phyloP scores from a whole-genome alignment of 2,888 invertebrate genomes.

The Gisinianus flammeolus region DNA sequence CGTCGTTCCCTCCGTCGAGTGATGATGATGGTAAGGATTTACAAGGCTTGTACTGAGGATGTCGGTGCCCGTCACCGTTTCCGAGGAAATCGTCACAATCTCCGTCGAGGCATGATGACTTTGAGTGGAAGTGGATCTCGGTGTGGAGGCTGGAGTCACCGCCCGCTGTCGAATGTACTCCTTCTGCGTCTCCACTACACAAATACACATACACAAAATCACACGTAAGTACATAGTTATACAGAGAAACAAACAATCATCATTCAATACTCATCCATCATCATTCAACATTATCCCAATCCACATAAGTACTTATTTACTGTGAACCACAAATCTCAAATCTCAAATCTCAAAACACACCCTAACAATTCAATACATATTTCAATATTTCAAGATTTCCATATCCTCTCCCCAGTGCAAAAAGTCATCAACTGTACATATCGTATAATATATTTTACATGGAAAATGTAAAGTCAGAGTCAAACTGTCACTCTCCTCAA shows the following conservation, averaged over 20 bases:
- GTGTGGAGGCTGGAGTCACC: constrained; percentile 41
- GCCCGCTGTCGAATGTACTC: constrained; percentile 52
- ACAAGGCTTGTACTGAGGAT: constrained; percentile 35
- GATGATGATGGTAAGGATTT: constrained; percentile 20
- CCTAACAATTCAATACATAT: too few relatives aligned
- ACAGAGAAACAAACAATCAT: background rate
- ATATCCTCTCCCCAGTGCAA: too few relatives aligned
- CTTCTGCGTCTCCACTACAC: constrained; percentile 56
- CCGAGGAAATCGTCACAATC: constrained; percentile 34
- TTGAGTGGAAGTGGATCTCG: constrained; percentile 51
- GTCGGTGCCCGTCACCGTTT: constrained; percentile 35
- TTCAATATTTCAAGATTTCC: too few relatives aligned
- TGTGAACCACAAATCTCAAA: background rate
- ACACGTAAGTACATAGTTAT: background rate
- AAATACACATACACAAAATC: background rate
- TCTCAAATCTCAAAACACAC: background rate
- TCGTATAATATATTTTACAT: too few relatives aligned
- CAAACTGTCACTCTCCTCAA: too few relatives aligned
- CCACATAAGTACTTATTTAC: background rate
- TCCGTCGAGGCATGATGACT: constrained; percentile 48
- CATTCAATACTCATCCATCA: background rate
- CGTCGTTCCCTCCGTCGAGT: constrained; percentile 24
- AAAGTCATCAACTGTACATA: too few relatives aligned
- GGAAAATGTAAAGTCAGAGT: too few relatives aligned
- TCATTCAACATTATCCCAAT: background rate